Conservation (phyloP, 2,888 invertebrate genomes). For the Agriopis marginaria region DNA sequence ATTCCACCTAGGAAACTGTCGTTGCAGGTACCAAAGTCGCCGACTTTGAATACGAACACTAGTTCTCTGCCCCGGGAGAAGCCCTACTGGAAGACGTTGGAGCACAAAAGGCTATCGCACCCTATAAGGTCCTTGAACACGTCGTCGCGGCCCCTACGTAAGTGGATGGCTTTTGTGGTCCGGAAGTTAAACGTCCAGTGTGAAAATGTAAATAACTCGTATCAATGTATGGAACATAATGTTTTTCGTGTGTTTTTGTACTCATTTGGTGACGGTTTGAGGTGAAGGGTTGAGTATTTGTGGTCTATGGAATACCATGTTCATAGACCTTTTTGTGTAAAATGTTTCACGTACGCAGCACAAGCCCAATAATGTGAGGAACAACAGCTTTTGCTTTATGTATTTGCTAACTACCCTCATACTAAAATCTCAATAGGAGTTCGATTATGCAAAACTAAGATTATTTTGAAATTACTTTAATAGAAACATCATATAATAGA, state of each 20-base stretch:
- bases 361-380: constrained; percentile 2
- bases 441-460: neutral
- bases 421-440: constrained; percentile 13
- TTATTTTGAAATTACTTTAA: neutral
- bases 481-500: too few species aligned
- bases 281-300: constrained; percentile 44
- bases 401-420: constrained; percentile 35
- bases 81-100: constrained; percentile 79
- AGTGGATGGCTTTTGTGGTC: constrained; percentile 57
- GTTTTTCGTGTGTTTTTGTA: constrained; percentile 44
- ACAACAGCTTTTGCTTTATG: constrained; percentile 34
- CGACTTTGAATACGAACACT: constrained; percentile 60
- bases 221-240: constrained; percentile 60
- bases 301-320: constrained; percentile 13
- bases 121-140: constrained; percentile 77
- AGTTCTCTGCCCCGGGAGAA: constrained; percentile 73
- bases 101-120: constrained; percentile 79
- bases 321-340: neutral
- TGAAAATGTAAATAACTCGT: constrained; percentile 41
- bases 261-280: constrained; percentile 38
- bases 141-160: constrained; percentile 75
- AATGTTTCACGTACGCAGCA: neutral
- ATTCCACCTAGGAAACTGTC: constrained; percentile 66
- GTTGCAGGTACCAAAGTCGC: constrained; percentile 64
- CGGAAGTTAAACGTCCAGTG: constrained; percentile 37